Evolutionary conservation across 2,888 invertebrate genomes (phyloP).

Genomic region (Sminthurides aquaticus): DNA sequence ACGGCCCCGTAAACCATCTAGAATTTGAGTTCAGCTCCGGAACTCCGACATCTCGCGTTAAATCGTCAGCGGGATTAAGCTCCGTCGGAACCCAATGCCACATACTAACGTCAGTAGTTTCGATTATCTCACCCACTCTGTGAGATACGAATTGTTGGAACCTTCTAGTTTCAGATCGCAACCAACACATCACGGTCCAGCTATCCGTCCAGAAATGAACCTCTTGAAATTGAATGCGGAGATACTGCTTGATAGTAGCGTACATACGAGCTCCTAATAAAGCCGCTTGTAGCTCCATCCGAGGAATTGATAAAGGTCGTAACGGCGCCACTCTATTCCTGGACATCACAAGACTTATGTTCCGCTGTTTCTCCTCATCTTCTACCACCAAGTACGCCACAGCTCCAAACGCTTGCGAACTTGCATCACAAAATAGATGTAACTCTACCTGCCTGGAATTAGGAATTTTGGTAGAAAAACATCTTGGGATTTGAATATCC

Average conservation of each 20-base stretch:
- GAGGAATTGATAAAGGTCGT: conserved; percentile 17
- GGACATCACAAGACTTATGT: neutral
- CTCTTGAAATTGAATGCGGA: conserved; percentile 4
- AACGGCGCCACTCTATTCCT: conserved; percentile 9
- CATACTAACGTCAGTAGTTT: conserved; percentile 9
- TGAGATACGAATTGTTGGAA: conserved; percentile 30
- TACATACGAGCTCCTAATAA: conserved; percentile 18
- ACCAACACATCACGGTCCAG: too few relatives aligned
- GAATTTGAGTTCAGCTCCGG: neutral
- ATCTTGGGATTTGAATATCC: conserved; percentile 11
- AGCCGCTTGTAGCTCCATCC: conserved; percentile 30
- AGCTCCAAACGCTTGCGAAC: conserved; percentile 19
- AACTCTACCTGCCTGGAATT: conserved; percentile 7
- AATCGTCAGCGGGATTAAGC: conserved; percentile 33
- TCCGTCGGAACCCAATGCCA: too few relatives aligned
- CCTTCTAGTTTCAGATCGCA: conserved; percentile 19
- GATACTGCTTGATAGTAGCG: conserved; percentile 4
- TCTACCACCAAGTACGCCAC: conserved; percentile 15
- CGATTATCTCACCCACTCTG: conserved; percentile 34
- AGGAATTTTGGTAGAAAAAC: neutral
- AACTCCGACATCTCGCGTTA: conserved; percentile 16
- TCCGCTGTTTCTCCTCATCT: neutral
- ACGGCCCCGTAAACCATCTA: conserved; percentile 34
- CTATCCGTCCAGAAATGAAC: conserved; percentile 29
- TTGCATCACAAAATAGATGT: conserved; percentile 22